Evolutionary conservation across 2,797 vertebrate species (phyloP).

Genomic region (Micrastur ruficollis): DNA sequence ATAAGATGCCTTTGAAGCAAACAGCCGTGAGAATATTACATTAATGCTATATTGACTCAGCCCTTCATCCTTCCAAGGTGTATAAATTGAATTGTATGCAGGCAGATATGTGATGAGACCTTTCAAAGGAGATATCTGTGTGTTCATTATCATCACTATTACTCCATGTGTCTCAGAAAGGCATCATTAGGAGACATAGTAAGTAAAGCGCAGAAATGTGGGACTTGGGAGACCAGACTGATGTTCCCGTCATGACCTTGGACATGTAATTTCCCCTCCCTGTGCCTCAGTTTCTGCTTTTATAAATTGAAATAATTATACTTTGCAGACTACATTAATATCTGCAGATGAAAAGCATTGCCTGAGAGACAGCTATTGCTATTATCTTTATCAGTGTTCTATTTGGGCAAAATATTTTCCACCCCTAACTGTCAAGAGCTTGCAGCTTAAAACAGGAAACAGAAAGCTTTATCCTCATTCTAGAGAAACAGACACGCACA

Average conservation of each 20-base stretch:
- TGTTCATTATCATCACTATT: constrained; percentile 1
- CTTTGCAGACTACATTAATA: not conserved
- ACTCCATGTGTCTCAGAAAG: not conserved
- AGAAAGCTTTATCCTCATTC: not conserved
- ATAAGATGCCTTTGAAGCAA: constrained; percentile 45
- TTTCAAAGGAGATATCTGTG: constrained; percentile 24
- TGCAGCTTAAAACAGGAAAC: not conserved
- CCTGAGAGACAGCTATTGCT: not conserved
- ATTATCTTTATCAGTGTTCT: not conserved
- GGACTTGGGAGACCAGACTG: not conserved
- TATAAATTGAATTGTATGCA: constrained; percentile 28
- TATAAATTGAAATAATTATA: not conserved
- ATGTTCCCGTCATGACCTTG: not conserved
- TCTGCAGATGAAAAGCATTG: not conserved
- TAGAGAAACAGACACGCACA: not conserved
- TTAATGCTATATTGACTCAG: constrained; percentile 43
- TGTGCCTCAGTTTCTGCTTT: constrained; percentile 33
- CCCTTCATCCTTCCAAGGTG: constrained; percentile 25
- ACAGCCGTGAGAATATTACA: constrained; percentile 30
- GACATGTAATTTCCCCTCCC: not conserved
- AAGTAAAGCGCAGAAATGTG: not conserved
- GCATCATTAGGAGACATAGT: not conserved
- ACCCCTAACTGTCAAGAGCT: not conserved
- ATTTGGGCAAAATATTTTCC: not conserved
- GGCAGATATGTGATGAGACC: constrained; percentile 7